Evolutionary conservation across 2,797 vertebrate genomes (phyloP), one percentile per base, ranked within the genome.

Genomic region (Thaleichthys pacificus): DNA sequence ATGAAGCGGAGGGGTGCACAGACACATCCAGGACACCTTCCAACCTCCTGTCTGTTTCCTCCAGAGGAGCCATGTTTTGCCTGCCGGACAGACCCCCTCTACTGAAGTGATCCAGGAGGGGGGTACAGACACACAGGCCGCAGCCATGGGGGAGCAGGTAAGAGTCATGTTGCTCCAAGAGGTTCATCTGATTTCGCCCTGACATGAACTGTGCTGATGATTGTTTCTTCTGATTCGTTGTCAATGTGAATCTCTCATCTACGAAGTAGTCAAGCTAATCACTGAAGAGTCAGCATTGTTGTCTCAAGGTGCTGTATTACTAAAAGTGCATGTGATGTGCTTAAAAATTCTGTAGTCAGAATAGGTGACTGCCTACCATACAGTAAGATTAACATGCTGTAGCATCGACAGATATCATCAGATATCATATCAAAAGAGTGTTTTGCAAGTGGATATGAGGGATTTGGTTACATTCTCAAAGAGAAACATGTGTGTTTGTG

Each of bases 141-240:
- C 82, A 86, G 75, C 85, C 86, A 92, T 93, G 92, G 91, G 79
- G 91, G 88, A 87, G 82, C 89, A 92, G 92, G 91, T 93, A 93
- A 91, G 91, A 61, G 30, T 3, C 26, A 54, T 7, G 51, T 17
- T 54, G 19, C 17, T 42, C 2, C 0, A 12, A 11, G 38, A 42
- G 38, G 11, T 42, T 42, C 8, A 12, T 42, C 38, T 11, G 38
- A 42, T 42, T 12, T 42, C 26, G 19, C 15, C 51, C 51, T 17
- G 17, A 19, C 15, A 19, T 8, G 8, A 4, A 54, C 51, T 19
- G 2, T 5, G 3, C 51, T 54, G 61, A 70, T 47, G 4, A 38
- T 15, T 11, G 56, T 28, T 26, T 24, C 58, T 64, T 76, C 58
- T 75, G 74, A 69, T 56, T 56, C 74, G 57, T 65, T 60, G 19